Evolutionary conservation across 2,797 vertebrate genomes (phyloP).

Genomic region (Pseudocheirus occidentalis): DNA sequence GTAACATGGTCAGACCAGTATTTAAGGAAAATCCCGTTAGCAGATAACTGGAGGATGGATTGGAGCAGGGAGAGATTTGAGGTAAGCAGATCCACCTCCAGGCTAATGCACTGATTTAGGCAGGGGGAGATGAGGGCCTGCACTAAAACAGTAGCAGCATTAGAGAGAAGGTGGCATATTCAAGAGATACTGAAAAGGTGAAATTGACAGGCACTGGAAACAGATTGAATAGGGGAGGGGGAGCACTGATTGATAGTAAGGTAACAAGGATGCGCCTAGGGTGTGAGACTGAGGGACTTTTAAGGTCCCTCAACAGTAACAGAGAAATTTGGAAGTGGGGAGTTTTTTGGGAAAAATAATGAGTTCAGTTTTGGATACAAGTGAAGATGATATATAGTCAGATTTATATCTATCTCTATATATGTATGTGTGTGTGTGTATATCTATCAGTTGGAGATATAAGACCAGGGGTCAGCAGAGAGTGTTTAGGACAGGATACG

Average conservation of each 20-base stretch:
- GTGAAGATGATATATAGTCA: background rate
- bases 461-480: too few relatives aligned
- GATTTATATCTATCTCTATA: too few relatives aligned
- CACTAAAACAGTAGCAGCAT: background rate
- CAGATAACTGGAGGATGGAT: too few relatives aligned
- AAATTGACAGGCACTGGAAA: too few relatives aligned
- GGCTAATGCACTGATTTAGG: too few relatives aligned
- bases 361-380: background rate
- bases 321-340: background rate
- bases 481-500: too few relatives aligned
- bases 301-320: background rate
- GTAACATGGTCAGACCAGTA: too few relatives aligned
- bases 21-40: too few relatives aligned
- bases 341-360: background rate
- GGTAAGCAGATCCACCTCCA: background rate
- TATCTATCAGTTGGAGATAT: too few relatives aligned
- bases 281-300: background rate
- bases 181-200: too few relatives aligned
- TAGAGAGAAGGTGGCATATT: background rate
- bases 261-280: background rate
- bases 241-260: background rate
- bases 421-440: too few relatives aligned
- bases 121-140: background rate
- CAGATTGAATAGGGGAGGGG: too few relatives aligned
- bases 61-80: background rate